Conservation (phyloP, 2,888 invertebrate species). For the Athalia circularis region DNA sequence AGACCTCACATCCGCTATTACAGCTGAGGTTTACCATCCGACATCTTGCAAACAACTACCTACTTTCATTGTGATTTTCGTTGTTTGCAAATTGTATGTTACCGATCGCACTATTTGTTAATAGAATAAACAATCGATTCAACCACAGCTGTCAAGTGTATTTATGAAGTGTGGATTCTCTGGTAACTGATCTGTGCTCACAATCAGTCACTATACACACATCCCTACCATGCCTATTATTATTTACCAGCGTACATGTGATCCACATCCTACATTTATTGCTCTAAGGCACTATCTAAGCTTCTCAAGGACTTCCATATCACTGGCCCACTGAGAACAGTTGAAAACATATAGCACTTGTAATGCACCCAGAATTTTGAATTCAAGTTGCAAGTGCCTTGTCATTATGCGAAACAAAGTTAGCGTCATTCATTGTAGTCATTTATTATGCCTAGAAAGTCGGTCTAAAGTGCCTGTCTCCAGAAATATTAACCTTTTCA, state of each 20-base stretch:
- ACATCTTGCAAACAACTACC: neutral
- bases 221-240: neutral
- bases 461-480: neutral
- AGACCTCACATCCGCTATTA: neutral
- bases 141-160: neutral
- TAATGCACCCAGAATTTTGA: neutral
- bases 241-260: neutral
- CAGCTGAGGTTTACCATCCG: too few species aligned
- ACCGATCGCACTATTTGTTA: neutral
- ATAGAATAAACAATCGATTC: conserved; percentile 4
- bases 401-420: neutral
- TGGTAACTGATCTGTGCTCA: neutral
- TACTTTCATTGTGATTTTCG: neutral
- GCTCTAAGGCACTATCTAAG: conserved; percentile 10
- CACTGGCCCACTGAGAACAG: neutral
- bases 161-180: neutral
- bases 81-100: conserved; percentile 12
- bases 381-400: neutral
- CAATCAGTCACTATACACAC: neutral
- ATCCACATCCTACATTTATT: neutral
- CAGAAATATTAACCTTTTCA: conserved; percentile 11
- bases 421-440: conserved; percentile 12
- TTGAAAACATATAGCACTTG: neutral
- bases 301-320: conserved; percentile 23
- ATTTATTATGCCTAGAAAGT: neutral